Conservation (phyloP, 1,140 invertebrate genomes). For the Eumeta japonica region DNA sequence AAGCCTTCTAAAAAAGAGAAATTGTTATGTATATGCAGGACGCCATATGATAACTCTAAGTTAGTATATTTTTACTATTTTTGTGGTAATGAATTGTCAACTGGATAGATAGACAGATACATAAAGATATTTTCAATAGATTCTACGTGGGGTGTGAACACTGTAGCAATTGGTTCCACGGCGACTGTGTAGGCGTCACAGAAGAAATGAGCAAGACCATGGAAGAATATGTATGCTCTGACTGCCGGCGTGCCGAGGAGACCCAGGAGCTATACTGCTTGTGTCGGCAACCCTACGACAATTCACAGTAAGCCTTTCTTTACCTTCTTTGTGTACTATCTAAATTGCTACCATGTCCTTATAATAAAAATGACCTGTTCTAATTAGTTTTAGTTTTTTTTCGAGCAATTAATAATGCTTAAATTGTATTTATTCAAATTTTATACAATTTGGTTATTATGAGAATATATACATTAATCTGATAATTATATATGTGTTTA, state of each 20-base stretch:
- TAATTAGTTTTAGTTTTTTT: conserved; percentile 17
- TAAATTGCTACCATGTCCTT: background rate
- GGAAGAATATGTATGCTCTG: conserved; percentile 85
- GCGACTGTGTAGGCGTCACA: conserved; percentile 92
- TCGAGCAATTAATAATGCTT: too few species aligned
- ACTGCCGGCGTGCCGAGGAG: conserved; percentile 82
- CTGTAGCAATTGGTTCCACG: conserved; percentile 98
- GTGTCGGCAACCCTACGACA: conserved; percentile 94
- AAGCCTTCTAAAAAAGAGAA: conserved; percentile 72
- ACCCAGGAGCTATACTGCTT: conserved; percentile 93
- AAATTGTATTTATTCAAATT: too few species aligned
- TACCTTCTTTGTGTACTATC: background rate
- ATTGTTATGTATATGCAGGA: conserved; percentile 90
- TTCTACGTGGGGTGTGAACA: conserved; percentile 97
- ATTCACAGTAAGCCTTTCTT: conserved; percentile 79
- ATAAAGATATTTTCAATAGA: conserved; percentile 52
- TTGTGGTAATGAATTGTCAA: background rate
- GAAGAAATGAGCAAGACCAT: conserved; percentile 89
- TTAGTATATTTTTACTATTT: conserved; percentile 48
- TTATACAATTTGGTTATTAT: too few species aligned
- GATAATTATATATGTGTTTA: conserved; percentile 37
- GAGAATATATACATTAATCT: too few species aligned
- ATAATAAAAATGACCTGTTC: background rate
- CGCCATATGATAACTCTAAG: conserved; percentile 92
- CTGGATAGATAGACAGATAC: background rate